These are phyloP conservation scores for Luperina nickerlii DNA, from an alignment of 2,888 invertebrate genomes.

Conservation along the genomic window DNA sequence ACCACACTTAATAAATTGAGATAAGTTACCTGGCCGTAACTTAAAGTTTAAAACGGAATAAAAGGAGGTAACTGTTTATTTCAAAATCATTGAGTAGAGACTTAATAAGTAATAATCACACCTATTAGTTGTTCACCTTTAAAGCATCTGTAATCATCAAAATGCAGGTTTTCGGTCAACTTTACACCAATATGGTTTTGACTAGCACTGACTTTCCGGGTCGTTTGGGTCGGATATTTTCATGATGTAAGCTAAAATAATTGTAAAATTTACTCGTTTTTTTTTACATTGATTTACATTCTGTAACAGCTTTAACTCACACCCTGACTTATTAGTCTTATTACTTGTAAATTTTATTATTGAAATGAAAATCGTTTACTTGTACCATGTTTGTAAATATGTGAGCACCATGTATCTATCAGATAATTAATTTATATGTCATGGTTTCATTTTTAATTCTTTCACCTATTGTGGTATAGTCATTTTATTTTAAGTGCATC, in stretches of 20 bases:
- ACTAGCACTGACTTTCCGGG: not conserved
- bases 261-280: no score
- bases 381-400: no score
- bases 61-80: not conserved
- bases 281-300: no score
- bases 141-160: not conserved
- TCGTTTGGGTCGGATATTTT: not conserved
- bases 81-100: not conserved
- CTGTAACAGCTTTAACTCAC: no score
- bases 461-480: no score
- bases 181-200: not conserved
- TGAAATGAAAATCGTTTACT: no score
- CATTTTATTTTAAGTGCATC: no score
- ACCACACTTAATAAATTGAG: slow-evolving; percentile 39
- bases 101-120: not conserved
- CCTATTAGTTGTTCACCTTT: not conserved
- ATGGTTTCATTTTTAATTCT: no score
- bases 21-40: slow-evolving; percentile 20
- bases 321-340: no score
- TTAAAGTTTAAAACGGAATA: slow-evolving; percentile 22
- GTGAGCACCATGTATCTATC: no score
- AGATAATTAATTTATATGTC: no score
- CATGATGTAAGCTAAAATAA: not conserved
- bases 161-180: not conserved
- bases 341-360: no score